Evolutionary conservation across 2,888 invertebrate genomes (phyloP), one percentile per base, ranked within the genome.

Genomic region (Amphipoea lucens): DNA sequence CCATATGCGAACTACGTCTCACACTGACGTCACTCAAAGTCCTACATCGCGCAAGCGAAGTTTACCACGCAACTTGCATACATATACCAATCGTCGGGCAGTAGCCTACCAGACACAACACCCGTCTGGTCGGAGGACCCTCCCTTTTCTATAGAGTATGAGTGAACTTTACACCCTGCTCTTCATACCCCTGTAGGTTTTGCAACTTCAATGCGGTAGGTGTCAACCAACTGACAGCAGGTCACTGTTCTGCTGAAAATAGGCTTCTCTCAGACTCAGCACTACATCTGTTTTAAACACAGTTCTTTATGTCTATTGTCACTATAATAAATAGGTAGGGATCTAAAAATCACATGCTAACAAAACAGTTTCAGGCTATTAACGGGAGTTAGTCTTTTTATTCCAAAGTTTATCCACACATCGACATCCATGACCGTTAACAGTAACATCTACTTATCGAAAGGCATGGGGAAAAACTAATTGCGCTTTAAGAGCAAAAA

Each of bases 401-500:
- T 65, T 29, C 1, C 40, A 17, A 11, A 2, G 84, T 74, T 71
- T 42, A 0, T 29, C 12, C 20, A 63, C 1, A n/a, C 2, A 2
- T 5, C 17, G 12, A 23, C 45, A 14, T 20, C 9, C n/a, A n/a
- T n/a, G 4, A 29, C 36, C 40, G 7, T 45, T 57, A 51, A 73
- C 57, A 29, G 57, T 48, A 2, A 4, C 36, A 45, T 40, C 65
- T 57, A 40, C 1, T 23, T 79, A 51, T 36, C 63, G 71, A 29
- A 40, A 48, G 45, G 4, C n/a, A 51, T 20, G 7, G 6, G 7
- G 29, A 62, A 70, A 67, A 68, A 57, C 29, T 0, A 11, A 81
- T 57, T 48, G 71, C 67, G 9, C 6, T 57, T 2, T 14, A 67
- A 67, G 40, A 23, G 40, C 14, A 77, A 82, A 77, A 82, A 57